Conservation (phyloP, 2,797 vertebrate species). For the Lepidocolaptes lacrymiger region DNA sequence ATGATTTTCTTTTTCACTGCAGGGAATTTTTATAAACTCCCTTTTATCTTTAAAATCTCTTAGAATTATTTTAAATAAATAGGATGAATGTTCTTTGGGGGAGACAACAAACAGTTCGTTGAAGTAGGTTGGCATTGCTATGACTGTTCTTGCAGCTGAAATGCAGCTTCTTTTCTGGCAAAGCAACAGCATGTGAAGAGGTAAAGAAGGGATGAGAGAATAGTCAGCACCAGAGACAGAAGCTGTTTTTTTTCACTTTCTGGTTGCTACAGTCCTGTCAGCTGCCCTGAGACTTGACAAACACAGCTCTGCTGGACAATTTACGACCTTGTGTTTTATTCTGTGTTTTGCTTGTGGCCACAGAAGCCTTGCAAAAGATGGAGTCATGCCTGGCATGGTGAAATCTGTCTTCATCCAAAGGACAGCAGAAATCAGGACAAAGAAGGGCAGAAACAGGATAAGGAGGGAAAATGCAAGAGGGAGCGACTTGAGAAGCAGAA, state of each 20-base stretch:
- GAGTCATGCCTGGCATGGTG: neutral
- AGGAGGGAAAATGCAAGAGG: neutral
- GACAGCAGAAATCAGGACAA: neutral
- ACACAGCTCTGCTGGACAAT: neutral
- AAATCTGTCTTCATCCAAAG: neutral
- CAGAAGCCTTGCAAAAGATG: neutral
- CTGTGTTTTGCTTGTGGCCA: neutral
- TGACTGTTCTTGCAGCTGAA: neutral
- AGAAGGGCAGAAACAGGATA: neutral
- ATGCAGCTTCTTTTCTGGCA: neutral
- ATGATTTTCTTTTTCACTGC: neutral
- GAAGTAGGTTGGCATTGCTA: neutral
- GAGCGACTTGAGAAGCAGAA: neutral
- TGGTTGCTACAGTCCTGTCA: neutral
- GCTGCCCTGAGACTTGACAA: neutral
- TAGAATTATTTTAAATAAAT: neutral
- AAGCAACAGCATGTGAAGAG: neutral
- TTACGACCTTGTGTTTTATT: neutral
- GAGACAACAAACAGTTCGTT: neutral
- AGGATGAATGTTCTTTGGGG: neutral
- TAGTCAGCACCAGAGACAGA: slow-evolving; percentile 35
- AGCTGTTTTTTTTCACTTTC: neutral
- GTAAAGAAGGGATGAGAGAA: neutral
- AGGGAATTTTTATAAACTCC: neutral
- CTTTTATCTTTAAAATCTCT: neutral